Conservation (phyloP, 2,797 vertebrate genomes). For the Numenius phaeopus region DNA sequence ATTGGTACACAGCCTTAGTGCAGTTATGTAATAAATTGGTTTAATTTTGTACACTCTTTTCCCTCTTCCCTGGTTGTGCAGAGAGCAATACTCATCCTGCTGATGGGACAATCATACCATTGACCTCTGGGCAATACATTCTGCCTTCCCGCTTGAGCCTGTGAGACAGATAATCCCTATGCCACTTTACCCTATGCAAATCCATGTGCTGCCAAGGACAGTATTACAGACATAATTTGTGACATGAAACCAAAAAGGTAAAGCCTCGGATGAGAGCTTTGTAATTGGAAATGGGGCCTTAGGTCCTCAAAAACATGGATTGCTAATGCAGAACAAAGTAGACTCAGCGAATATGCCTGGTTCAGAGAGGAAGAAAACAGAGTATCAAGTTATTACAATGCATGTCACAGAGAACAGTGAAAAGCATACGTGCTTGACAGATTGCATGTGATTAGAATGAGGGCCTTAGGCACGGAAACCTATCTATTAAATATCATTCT, state of each 20-base stretch:
- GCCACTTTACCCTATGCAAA: not conserved
- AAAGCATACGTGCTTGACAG: conserved; percentile 43
- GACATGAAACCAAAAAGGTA: not conserved
- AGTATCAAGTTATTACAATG: conserved; percentile 13
- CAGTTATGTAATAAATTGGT: not conserved
- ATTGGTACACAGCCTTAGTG: not conserved
- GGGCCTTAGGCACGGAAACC: not conserved
- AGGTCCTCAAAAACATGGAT: conserved; percentile 1
- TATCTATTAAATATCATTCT: conserved; percentile 20
- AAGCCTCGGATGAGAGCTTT: not conserved
- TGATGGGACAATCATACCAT: not conserved
- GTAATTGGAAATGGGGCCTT: conserved; percentile 21
- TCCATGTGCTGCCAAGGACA: not conserved
- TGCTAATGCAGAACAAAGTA: not conserved
- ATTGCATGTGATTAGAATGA: conserved; percentile 27
- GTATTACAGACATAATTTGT: not conserved
- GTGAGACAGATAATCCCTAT: not conserved
- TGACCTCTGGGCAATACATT: not conserved
- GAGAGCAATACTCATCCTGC: not conserved
- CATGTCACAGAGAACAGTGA: not conserved
- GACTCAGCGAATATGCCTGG: not conserved
- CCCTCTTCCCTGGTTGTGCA: not conserved
- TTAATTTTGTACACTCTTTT: not conserved
- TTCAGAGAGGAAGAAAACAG: not conserved
- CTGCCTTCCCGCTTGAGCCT: not conserved